Evolutionary conservation across 2,797 vertebrate species (phyloP), one percentile per base, ranked within the genome.

Genomic region (Esox masquinongy): DNA sequence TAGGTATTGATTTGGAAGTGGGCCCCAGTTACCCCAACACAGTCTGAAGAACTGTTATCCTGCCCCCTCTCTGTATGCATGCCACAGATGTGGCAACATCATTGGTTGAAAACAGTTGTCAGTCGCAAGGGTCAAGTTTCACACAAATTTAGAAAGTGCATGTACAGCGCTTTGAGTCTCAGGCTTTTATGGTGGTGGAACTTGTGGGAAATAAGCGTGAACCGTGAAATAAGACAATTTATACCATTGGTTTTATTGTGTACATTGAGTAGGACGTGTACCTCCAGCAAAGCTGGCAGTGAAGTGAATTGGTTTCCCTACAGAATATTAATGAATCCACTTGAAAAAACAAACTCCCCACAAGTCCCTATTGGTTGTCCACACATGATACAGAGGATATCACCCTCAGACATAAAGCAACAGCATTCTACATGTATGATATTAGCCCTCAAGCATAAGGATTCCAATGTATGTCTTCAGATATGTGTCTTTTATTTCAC

Each of bases 121-220:
- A 83, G 76, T 94, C 88, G 90, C 6, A 31, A 73, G 90, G 88
- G 86, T 94, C 91, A 89, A 73, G 88, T 94, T 94, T 93, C 92
- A 89, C 86, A 92, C 93, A 82, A 85, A 93, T 91, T 92, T 93
- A 94, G 93, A 94, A 93, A 93, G 90, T 93, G 92, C 92, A 86
- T 39, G 68, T 82, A 85, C 86, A 91, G 93, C 91, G 68, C 79
- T 88, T 84, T 85, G 83, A 85, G 89, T 88, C 88, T 78, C 82
- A 80, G 84, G 90, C 92, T 93, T 93, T 93, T 94, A 94, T 89
- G 93, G 93, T 91, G 83, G 87, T 91, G 91, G 88, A 86, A 79
- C 77, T 22, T 71, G 71, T 19, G 70, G 82, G 24, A 80, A 79
- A 80, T 77, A 80, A 76, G 71, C 73, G 49, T 19, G n/a, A 31